Base-by-base conservation (phyloP, 2,888 invertebrate species). In the Myopa tessellatipennis region DNA sequence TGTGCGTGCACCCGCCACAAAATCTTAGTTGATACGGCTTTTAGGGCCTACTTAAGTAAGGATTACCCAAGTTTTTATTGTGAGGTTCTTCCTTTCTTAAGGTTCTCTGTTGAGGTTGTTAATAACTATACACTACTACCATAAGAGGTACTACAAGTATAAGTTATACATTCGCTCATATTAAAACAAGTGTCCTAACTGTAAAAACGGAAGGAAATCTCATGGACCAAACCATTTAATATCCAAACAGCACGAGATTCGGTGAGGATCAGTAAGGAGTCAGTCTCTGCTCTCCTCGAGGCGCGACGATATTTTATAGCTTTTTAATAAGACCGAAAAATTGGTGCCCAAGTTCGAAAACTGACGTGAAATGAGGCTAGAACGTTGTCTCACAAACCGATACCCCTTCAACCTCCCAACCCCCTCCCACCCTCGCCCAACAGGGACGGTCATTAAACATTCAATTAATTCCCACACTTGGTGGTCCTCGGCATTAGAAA, bases 401-500 rank as follows among this genome's bases (percentile, higher is more conserved):
- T 26, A 26, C 26, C 26, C 26, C 26, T 26, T 26, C 26, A 2
- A 26, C 2, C 26, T 26, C 26, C n/a, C n/a, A n/a, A n/a, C 61
- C 26, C 61, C 6, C 61, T 1, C 18, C 4, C 14, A 0, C 60
- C 60, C 2, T 7, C 60, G 1, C 34, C 10, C 34, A 16, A 14
- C 38, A 3, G 65, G 52, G 40, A 65, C n/a, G 63, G 26, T 74
- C 74, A 65, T 74, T 65, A 63, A 63, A 18, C 52, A 74, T 52
- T 38, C 72, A 72, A 72, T 72, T 72, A 72, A 72, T 55, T 60
- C 60, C 58, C 55, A 55, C 65, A 74, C 65, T 74, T 52, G 74
- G 74, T 74, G 65, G 74, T 74, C 74, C 63, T 4, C 34, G 65
- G 58, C 10, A 60, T 60, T 72, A 60, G 12, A 60, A 14, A 18